These are phyloP conservation scores for Lithophane leautieri DNA, from an alignment of 2,888 invertebrate genomes.

Conservation along the genomic window DNA sequence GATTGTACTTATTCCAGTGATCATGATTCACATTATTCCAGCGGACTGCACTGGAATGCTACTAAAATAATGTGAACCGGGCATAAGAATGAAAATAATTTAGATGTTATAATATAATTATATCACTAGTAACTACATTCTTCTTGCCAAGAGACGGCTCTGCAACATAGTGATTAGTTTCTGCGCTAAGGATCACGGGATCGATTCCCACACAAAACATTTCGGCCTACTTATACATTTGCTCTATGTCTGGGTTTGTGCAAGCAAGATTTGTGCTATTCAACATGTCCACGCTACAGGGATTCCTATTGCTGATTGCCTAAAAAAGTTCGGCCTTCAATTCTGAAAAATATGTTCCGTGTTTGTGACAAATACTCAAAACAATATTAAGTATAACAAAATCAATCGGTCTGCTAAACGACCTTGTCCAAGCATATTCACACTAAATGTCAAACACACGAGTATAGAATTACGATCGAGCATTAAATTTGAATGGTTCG, in stretches of 20 bases:
- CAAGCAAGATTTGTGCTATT: not conserved
- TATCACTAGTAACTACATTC: not conserved
- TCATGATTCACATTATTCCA: too few relatives aligned
- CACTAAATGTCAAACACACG: constrained; percentile 27
- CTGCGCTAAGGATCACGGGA: not conserved
- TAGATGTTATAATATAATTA: not conserved
- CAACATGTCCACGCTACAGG: not conserved
- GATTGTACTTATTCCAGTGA: too few relatives aligned
- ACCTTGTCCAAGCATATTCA: constrained; percentile 33
- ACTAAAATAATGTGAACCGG: too few relatives aligned
- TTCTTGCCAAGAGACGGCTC: not conserved
- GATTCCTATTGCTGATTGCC: not conserved
- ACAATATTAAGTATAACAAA: constrained; percentile 5
- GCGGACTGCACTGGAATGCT: too few relatives aligned
- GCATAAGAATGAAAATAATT: not conserved
- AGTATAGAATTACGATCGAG: constrained; percentile 34
- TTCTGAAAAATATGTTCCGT: not conserved
- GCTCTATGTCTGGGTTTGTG: not conserved
- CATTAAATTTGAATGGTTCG: constrained; percentile 9
- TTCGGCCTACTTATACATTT: not conserved
- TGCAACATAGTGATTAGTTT: not conserved
- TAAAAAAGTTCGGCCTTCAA: not conserved
- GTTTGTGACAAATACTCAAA: not conserved
- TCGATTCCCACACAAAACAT: not conserved
- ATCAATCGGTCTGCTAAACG: constrained; percentile 20